These are phyloP conservation scores for Elaphurus davidianus DNA, from an alignment of 2,113 vertebrate genomes.

Conservation along the genomic window DNA sequence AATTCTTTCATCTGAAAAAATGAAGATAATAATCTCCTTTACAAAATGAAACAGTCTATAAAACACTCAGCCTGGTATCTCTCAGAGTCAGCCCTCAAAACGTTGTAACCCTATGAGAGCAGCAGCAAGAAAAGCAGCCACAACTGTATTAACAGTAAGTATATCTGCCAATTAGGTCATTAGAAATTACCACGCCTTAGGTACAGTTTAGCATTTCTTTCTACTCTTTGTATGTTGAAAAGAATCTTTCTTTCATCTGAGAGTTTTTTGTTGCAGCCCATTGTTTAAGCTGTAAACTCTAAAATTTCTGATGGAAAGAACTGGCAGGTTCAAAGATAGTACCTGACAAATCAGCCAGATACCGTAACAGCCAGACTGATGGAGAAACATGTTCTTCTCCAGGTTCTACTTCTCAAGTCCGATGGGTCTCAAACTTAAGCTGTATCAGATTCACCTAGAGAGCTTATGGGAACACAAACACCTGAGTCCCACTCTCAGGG, in stretches of 20 bases:
- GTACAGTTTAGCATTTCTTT: background rate
- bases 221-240: background rate
- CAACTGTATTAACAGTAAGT: no score
- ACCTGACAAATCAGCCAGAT: background rate
- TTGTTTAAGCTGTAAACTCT: background rate
- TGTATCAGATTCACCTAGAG: background rate
- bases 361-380: background rate
- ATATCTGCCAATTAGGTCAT: background rate
- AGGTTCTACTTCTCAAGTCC: background rate
- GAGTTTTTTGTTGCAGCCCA: background rate
- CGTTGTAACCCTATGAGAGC: accelerated
- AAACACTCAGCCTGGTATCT: background rate
- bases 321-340: background rate
- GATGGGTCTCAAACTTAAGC: background rate
- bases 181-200: background rate
- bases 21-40: background rate
- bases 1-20: background rate
- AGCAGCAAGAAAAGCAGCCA: background rate
- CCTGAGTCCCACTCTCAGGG: background rate
- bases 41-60: background rate
- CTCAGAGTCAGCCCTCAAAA: background rate
- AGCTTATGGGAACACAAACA: background rate
- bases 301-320: background rate
- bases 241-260: background rate
- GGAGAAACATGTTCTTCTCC: background rate